Conservation (phyloP, 2,113 vertebrate species). For the Erpornis zantholeuca region DNA sequence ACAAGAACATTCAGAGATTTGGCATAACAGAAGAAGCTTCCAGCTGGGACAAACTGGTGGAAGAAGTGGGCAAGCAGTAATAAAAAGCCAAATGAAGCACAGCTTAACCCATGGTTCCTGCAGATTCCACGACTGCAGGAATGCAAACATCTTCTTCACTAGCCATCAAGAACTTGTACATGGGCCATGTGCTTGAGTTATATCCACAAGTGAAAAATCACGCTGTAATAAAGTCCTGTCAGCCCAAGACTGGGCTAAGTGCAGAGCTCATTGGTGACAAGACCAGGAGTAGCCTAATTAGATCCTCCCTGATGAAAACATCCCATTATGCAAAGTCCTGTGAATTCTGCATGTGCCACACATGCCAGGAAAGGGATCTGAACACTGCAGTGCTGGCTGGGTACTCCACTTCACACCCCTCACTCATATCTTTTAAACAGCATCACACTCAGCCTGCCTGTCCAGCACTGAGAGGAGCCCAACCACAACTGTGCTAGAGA, state of each 20-base stretch:
- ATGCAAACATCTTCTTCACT: not conserved
- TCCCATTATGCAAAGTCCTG: not conserved
- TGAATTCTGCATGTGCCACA: not conserved
- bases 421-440: not conserved
- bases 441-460: not conserved
- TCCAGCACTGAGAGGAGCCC: not conserved
- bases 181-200: not conserved
- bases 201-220: not conserved
- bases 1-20: not conserved
- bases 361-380: not conserved
- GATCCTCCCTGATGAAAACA: not conserved
- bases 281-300: not conserved
- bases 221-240: not conserved
- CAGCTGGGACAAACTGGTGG: not conserved
- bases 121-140: not conserved
- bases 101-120: not conserved
- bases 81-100: not conserved
- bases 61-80: not conserved
- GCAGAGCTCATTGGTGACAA: not conserved
- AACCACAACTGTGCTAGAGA: not conserved
- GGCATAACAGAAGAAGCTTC: not conserved
- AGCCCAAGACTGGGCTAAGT: not conserved
- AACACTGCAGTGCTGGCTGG: not conserved
- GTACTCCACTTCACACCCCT: not conserved
- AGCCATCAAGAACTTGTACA: not conserved